Evolutionary conservation across 2,797 vertebrate genomes (phyloP), one percentile per base, ranked within the genome.

Genomic region (Lepidocolaptes lacrymiger): DNA sequence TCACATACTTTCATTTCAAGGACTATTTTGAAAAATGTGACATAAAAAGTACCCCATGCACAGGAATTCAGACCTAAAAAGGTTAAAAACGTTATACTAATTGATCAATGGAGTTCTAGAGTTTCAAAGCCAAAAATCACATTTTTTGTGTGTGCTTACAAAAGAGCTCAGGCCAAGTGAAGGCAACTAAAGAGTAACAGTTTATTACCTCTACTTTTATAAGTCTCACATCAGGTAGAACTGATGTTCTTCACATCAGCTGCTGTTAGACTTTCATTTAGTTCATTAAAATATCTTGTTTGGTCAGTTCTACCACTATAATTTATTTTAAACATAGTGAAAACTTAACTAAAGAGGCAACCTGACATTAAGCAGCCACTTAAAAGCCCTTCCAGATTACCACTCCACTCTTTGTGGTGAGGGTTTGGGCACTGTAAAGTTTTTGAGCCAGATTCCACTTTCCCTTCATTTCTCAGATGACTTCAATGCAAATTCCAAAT

Each of bases 261-360:
- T 87, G 51, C 92, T 90, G 73, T 91, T 37, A 90, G 71, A 94
- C 56, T 84, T 95, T 21, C 56, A 76, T 90, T 95, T 46, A 58
- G 48, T 79, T 93, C 88, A 95, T 95, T 97, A 94, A 96, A 97
- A 94, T 91, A 90, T 82, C 96, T 96, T 91, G 95, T 97, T 95
- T 93, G 95, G 96, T 96, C 94, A 97, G 96, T 96, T 94, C 91
- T 95, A 96, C 89, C 95, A 95, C 93, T 94, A 54, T 95, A 94
- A 95, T 96, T 96, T 95, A 95, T 90, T 93, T 96, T 95, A 95
- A 96, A 96, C 94, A 89, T 27, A 95, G 89, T n/a, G 93, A 96
- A 97, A 95, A 77, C 96, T 87, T 96, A 94, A 93, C 94, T 93
- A 88, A 96, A 96, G 95, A 92, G 83, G 85, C 83, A 97, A 94